Evolutionary conservation across 2,113 vertebrate species (phyloP).

Genomic region (Psephotus haematonotus): DNA sequence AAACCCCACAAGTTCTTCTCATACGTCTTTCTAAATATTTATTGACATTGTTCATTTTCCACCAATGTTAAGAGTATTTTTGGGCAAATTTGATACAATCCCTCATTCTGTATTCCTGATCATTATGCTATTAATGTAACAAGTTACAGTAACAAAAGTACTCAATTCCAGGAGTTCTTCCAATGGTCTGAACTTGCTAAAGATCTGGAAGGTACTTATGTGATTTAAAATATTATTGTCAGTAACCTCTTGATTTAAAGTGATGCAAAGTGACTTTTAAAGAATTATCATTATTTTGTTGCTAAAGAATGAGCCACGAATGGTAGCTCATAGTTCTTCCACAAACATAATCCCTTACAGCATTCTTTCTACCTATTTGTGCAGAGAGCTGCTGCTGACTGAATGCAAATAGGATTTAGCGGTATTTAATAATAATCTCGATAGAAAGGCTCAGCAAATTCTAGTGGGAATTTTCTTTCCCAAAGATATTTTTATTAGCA

Average conservation of each 20-base stretch:
- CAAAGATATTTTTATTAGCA: slow-evolving; percentile 47
- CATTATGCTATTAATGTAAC: neutral
- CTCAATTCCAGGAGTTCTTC: neutral
- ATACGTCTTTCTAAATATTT: neutral
- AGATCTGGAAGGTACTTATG: slow-evolving; percentile 30
- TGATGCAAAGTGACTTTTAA: neutral
- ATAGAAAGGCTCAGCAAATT: slow-evolving; percentile 48
- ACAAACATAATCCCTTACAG: neutral
- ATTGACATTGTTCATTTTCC: neutral
- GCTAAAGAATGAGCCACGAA: neutral
- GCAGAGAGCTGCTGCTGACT: slow-evolving; percentile 33
- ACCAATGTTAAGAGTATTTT: neutral
- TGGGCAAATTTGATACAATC: neutral
- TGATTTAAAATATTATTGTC: slow-evolving; percentile 10
- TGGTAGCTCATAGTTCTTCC: neutral
- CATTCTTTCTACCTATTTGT: slow-evolving; percentile 17
- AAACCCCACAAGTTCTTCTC: neutral
- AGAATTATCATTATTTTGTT: slow-evolving; percentile 5
- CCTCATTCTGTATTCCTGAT: neutral
- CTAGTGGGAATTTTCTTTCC: slow-evolving; percentile 55
- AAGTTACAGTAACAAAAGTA: neutral
- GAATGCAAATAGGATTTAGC: slow-evolving; percentile 55
- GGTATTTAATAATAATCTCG: slow-evolving; percentile 61
- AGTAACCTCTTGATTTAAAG: neutral
- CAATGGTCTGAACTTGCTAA: neutral